Conservation (phyloP, 2,797 vertebrate genomes). For the Ataeniobius toweri region DNA sequence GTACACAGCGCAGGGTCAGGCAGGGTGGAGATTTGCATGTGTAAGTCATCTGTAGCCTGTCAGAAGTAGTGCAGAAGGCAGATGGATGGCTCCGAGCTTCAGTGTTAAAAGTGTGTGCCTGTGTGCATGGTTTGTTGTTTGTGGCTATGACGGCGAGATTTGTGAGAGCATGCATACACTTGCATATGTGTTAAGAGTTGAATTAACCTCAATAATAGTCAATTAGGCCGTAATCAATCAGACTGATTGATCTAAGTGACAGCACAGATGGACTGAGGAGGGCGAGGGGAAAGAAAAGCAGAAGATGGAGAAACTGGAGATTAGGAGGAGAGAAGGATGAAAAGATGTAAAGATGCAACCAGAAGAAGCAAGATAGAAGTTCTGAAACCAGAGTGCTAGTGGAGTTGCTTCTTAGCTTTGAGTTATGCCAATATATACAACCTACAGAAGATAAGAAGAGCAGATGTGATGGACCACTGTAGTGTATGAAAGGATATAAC, state of each 20-base stretch:
- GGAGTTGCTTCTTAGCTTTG: not conserved
- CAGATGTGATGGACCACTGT: no score
- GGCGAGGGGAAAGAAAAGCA: conserved; percentile 57
- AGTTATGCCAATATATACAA: not conserved
- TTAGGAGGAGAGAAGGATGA: conserved; percentile 34
- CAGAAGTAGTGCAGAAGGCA: conserved; percentile 91
- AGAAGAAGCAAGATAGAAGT: conserved; percentile 3
- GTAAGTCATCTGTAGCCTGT: conserved; percentile 99
- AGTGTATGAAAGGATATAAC: no score
- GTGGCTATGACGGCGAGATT: conserved; percentile 36
- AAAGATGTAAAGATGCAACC: conserved; percentile 28
- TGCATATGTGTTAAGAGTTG: conserved; percentile 88
- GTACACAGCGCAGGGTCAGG: conserved; percentile 93
- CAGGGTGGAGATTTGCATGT: conserved; percentile 96
- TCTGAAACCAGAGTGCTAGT: not conserved
- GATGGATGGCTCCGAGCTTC: conserved; percentile 87
- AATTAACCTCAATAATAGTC: conserved; percentile 99
- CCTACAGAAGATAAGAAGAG: no score
- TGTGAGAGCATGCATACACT: conserved; percentile 37
- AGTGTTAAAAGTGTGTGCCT: conserved; percentile 74
- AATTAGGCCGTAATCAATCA: conserved; percentile 99
- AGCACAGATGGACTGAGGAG: conserved; percentile 87
- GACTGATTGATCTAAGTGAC: conserved; percentile 99
- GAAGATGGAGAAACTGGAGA: conserved; percentile 44
- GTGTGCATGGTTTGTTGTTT: conserved; percentile 57